Evolutionary conservation across 2,888 invertebrate genomes (phyloP), one percentile per base, ranked within the genome.

Genomic region (Schrankia costaestrigalis): DNA sequence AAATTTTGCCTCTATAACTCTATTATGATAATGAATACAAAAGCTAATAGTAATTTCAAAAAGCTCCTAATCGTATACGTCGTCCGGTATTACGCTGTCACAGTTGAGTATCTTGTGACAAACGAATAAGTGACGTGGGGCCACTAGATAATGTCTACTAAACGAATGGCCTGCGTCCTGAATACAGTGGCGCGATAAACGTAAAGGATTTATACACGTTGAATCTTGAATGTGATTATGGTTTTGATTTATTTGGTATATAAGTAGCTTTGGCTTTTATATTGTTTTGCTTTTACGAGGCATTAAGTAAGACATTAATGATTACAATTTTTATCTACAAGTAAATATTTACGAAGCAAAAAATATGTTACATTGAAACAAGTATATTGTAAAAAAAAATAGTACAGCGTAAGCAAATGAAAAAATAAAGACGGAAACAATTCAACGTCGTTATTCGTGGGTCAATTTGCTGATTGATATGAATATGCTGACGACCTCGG

Each of bases 81-180:
- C 51, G 41, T 24, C 36, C 45, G 40, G 53, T 51, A 62, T 67
- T 54, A 58, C 45, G 31, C 36, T 54, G 57, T 63, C 63, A 54
- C 56, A 45, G 52, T 44, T 47, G 51, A 55, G 46, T 55, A 47
- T 53, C 56, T 60, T 34, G 56, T 74, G 78, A 76, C 74, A 79
- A 72, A 77, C 72, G 70, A 64, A 68, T 65, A 54, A 40, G 60
- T 62, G 67, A 70, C 64, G 63, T 56, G 58, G 53, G 60, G 57
- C 60, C 62, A 65, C 63, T 64, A 67, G 79, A 81, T 81, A 82
- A 75, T 73, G 78, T 76, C 78, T 64, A 49, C 42, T 53, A 63
- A 69, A 77, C 66, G 76, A 79, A 80, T 78, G 68, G 63, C 61
- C 67, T 60, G 63, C 68, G 64, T 73, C 75, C 71, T 68, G 70